Percentiles rank a stretch among this genome's conserved stretches.
Evolutionary conservation across 2,888 invertebrate species (phyloP).

Genomic region (Junonia oenone): DNA sequence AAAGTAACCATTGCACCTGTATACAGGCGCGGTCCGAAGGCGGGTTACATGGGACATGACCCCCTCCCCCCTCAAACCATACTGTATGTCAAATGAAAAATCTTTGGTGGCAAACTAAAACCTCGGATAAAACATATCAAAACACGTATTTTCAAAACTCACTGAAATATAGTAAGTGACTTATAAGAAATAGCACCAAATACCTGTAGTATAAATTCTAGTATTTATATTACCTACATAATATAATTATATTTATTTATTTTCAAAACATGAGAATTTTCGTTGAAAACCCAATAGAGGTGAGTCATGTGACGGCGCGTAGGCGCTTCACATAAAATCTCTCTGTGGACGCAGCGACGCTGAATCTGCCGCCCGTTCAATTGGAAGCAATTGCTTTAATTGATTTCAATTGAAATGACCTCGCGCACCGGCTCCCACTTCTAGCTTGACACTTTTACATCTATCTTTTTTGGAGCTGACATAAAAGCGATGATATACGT

Average conservation of each 20-base stretch:
- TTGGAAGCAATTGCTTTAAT: constrained; percentile 77
- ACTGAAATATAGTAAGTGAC: too few relatives aligned
- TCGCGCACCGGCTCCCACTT: constrained; percentile 72
- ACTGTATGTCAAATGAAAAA: too few relatives aligned
- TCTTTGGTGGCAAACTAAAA: too few relatives aligned
- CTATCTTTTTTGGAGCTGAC: constrained; percentile 77
- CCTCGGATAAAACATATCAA: too few relatives aligned
- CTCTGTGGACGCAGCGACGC: constrained; percentile 67
- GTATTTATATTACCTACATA: too few relatives aligned
- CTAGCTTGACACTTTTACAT: constrained; percentile 77
- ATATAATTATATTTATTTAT: neutral
- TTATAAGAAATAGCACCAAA: too few relatives aligned
- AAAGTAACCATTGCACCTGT: too few relatives aligned
- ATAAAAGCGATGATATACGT: constrained; percentile 67
- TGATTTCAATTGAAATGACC: constrained; percentile 78
- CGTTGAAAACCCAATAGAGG: constrained; percentile 32
- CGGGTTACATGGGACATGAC: too few relatives aligned
- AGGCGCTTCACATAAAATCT: constrained; percentile 77
- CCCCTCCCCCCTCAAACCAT: too few relatives aligned
- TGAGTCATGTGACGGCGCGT: constrained; percentile 71
- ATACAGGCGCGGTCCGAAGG: too few relatives aligned
- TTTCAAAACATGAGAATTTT: neutral
- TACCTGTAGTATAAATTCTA: too few relatives aligned
- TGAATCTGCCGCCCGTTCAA: constrained; percentile 77
- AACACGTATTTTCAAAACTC: too few relatives aligned